phyloP scores from a whole-genome alignment of 2,797 vertebrate genomes.

The Gastrophryne carolinensis region DNA sequence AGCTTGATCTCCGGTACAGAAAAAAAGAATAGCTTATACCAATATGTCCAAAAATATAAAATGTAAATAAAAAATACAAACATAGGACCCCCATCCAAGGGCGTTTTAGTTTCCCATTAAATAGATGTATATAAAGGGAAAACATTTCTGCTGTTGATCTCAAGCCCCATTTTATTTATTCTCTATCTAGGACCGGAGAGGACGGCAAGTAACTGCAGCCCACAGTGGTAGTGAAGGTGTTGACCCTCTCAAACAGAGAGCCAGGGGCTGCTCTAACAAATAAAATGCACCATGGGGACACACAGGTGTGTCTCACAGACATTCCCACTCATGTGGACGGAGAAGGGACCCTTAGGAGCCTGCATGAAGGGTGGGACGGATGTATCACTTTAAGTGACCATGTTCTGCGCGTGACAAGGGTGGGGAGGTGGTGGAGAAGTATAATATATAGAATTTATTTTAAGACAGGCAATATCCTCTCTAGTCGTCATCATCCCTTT shows the following conservation, averaged over 20 bases:
- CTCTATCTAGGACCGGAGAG: conserved; percentile 52
- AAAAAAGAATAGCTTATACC: conserved; percentile 86
- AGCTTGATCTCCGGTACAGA: conserved; percentile 79
- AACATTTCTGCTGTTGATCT: conserved; percentile 52
- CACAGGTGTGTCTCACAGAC: background rate
- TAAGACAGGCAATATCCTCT: conserved; percentile 56
- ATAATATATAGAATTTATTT: conserved; percentile 58
- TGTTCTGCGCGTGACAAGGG: conserved; percentile 46
- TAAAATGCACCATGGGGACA: conserved; percentile 34
- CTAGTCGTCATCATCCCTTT: conserved; percentile 81
- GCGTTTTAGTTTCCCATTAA: conserved; percentile 74
- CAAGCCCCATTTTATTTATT: conserved; percentile 52
- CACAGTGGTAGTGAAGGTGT: conserved; percentile 32
- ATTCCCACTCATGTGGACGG: conserved; percentile 23
- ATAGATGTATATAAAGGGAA: conserved; percentile 85
- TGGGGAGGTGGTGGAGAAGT: conserved; percentile 64
- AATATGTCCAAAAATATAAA: conserved; percentile 99
- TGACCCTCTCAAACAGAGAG: conserved; percentile 49
- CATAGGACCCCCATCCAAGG: conserved; percentile 58
- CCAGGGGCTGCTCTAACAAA: conserved; percentile 26
- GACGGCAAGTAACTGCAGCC: conserved; percentile 33
- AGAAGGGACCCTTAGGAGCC: conserved; percentile 32
- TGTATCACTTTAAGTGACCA: conserved; percentile 56
- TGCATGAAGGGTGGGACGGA: conserved; percentile 68
- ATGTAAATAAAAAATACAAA: conserved; percentile 99